These are phyloP conservation scores for Mus minutoides DNA, from an alignment of 2,797 vertebrate genomes.

Conservation along the genomic window DNA sequence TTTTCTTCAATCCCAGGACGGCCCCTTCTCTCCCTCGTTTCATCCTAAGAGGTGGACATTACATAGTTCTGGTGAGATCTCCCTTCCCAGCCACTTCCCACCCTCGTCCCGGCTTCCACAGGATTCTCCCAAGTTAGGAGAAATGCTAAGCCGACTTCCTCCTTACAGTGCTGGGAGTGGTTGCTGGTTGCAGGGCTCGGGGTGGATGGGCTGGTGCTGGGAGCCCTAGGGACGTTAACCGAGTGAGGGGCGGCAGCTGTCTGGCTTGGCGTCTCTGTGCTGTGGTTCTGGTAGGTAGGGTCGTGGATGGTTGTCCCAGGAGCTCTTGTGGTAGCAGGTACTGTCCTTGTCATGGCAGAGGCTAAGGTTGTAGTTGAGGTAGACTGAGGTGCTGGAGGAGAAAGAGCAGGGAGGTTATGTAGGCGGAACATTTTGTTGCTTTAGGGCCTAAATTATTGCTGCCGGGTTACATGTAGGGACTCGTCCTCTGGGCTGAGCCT, in stretches of 20 bases:
- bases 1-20: neutral
- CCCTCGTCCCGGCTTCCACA: neutral
- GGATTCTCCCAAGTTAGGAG: neutral
- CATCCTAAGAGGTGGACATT: neutral
- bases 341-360: slow-evolving; percentile 71
- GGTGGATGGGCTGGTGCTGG: slow-evolving; percentile 84
- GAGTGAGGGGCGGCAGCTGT: slow-evolving; percentile 71
- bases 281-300: slow-evolving; percentile 73
- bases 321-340: slow-evolving; percentile 44
- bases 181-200: slow-evolving; percentile 92
- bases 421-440: slow-evolving; percentile 3
- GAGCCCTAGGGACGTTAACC: slow-evolving; percentile 70
- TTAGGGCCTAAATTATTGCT: neutral
- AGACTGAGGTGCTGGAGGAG: slow-evolving; percentile 83
- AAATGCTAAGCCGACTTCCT: slow-evolving; percentile 71
- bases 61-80: neutral
- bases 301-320: slow-evolving; percentile 70
- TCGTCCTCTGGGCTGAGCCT: neutral
- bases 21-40: neutral
- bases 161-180: slow-evolving; percentile 96
- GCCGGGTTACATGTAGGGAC: neutral
- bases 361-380: slow-evolving; percentile 80
- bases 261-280: slow-evolving; percentile 70
- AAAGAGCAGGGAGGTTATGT: slow-evolving; percentile 44
- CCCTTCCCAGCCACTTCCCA: neutral